Conservation (phyloP, 2,113 vertebrate genomes). For the Callipepla squamata region DNA sequence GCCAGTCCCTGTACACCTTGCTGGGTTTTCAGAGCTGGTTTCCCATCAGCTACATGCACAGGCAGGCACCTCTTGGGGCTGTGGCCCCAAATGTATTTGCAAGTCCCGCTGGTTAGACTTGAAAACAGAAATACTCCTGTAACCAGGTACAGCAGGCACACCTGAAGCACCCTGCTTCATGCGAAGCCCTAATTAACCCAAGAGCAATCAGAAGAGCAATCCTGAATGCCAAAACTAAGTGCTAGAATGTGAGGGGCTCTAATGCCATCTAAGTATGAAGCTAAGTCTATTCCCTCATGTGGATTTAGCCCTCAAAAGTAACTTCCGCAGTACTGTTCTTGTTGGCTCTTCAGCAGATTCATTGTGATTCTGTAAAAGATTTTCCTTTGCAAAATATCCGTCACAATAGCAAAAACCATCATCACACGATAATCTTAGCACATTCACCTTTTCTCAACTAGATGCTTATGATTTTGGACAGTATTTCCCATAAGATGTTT, state of each 20-base stretch:
- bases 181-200: accelerated
- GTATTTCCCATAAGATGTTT: slow-evolving; percentile 40
- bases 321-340: not conserved
- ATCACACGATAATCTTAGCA: not conserved
- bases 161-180: not conserved
- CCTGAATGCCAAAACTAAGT: not conserved
- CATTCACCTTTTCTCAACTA: not conserved
- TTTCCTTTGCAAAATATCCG: not conserved
- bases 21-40: not conserved
- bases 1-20: not conserved
- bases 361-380: not conserved
- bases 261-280: not conserved
- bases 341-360: not conserved
- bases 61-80: not conserved
- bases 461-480: slow-evolving; percentile 22
- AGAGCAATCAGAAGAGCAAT: not conserved
- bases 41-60: accelerated
- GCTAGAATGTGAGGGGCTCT: not conserved
- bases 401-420: not conserved
- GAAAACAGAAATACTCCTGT: not conserved
- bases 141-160: not conserved
- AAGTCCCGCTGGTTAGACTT: not conserved
- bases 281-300: not conserved
- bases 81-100: accelerated
- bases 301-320: not conserved